Conservation (phyloP, 2,888 invertebrate genomes). For the Apodemia hepburni region DNA sequence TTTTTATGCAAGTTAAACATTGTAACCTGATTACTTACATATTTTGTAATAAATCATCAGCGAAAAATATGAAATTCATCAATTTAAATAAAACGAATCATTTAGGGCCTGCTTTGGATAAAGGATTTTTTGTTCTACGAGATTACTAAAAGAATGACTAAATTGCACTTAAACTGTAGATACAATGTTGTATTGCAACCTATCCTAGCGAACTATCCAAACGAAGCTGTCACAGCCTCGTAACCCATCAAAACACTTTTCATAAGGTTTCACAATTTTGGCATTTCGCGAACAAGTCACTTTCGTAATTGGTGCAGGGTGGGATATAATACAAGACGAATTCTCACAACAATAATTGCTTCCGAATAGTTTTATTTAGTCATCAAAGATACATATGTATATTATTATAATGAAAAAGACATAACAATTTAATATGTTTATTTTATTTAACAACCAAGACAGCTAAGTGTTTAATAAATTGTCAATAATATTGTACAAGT, state of each 20-base stretch:
- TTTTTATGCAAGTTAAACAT: no score
- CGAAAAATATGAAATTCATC: background rate
- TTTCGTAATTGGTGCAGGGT: background rate
- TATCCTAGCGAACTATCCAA: constrained; percentile 16
- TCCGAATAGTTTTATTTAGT: background rate
- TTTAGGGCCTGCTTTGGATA: background rate
- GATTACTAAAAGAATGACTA: constrained; percentile 9
- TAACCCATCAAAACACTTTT: background rate
- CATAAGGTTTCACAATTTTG: background rate
- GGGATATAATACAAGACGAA: background rate
- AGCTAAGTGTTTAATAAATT: background rate
- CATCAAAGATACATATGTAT: background rate
- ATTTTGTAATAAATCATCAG: no score
- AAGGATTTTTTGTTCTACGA: background rate
- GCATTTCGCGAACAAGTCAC: constrained; percentile 13
- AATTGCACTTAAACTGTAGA: constrained; percentile 18
- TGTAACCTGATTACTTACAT: no score
- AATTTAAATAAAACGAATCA: background rate
- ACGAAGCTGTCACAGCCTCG: constrained; percentile 4
- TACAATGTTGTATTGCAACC: constrained; percentile 20
- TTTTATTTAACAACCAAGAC: background rate
- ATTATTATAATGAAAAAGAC: background rate
- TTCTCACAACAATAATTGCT: background rate
- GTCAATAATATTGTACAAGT: background rate
- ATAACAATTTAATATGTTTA: background rate